Conservation (phyloP, 2,888 invertebrate genomes). For the Pardosa pseudoannulata region DNA sequence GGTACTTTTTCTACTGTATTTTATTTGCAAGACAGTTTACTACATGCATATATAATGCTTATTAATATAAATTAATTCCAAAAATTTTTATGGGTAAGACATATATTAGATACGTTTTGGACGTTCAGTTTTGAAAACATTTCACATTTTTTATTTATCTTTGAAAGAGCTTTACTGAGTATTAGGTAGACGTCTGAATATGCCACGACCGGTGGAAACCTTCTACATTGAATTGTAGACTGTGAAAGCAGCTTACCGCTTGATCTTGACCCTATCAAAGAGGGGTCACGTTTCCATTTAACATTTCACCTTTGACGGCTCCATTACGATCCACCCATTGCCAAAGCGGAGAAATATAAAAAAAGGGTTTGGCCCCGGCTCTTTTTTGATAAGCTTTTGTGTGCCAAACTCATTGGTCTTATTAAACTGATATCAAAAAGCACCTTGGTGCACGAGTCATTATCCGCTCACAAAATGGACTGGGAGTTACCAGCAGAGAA, state of each 20-base stretch:
- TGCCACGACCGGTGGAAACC: neutral
- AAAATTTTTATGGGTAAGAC: no score
- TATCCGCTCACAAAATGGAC: slow-evolving; percentile 4
- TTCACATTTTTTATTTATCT: no score
- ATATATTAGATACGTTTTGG: no score
- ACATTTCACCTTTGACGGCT: slow-evolving; percentile 66
- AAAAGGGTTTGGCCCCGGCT: slow-evolving; percentile 18
- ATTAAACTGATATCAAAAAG: slow-evolving; percentile 3
- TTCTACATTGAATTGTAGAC: neutral
- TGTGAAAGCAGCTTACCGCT: neutral
- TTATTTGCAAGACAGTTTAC: no score
- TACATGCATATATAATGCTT: no score
- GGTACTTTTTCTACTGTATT: no score
- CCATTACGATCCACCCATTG: slow-evolving; percentile 35
- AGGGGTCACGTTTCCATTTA: slow-evolving; percentile 55
- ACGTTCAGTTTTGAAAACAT: no score
- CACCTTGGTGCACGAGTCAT: neutral
- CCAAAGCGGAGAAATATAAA: neutral
- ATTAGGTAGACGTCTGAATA: neutral
- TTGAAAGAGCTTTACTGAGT: no score
- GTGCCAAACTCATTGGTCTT: slow-evolving; percentile 7
- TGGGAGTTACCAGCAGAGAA: neutral
- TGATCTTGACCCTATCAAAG: slow-evolving; percentile 59
- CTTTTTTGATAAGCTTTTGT: slow-evolving; percentile 10
- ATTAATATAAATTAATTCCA: no score